Base-by-base conservation (phyloP, 2,113 vertebrate genomes). In the Ardeotis arabs region DNA sequence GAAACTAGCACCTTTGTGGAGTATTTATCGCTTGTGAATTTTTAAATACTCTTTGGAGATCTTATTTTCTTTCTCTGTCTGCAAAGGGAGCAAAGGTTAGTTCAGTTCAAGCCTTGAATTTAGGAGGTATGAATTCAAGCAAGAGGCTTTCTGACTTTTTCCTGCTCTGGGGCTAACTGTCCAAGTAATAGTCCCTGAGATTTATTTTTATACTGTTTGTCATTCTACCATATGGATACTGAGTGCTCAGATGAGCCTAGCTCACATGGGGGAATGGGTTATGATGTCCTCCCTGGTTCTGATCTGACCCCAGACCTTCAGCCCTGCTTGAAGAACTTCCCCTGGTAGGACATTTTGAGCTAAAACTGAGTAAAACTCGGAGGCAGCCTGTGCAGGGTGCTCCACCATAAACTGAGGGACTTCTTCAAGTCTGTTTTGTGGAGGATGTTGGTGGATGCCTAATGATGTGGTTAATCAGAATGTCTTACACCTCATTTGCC, bases 221-320 rank as follows among this genome's bases (percentile, higher is more conserved):
- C 63, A 55, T 59, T 21, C 56, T 70, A 5, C 27, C 6, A 1
- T 23, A 9, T 35, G 29, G 72, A 8, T 47, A 5, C 21, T 3
- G 7, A 10, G 12, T 37, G n/a, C 31, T 85, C 16, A 44, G 53
- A 22, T n/a, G 33, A 84, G 41, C 49, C 19, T 67, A 16, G 15
- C 47, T n/a, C 14, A 21, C 0, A 0, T 6, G 4, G 3, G 9
- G 8, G 8, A 33, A 13, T 15, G 37, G 33, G 33, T 63, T 69
- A 20, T 70, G 35, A 10, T 70, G 56, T 44, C 20, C 14, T 75
- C 9, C 39, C 55, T 86, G 17, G 21, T 37, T 89, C 56, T 49
- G 29, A 17, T 24, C 12, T 44, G 33, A 73, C 29, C 21, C 25
- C 53, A 84, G 47, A 27, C n/a, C 44, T 64, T 66, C 37, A 60